Evolutionary conservation across 2,888 invertebrate species (phyloP), one percentile per base, ranked within the genome.

Genomic region (Andrena flavipes): DNA sequence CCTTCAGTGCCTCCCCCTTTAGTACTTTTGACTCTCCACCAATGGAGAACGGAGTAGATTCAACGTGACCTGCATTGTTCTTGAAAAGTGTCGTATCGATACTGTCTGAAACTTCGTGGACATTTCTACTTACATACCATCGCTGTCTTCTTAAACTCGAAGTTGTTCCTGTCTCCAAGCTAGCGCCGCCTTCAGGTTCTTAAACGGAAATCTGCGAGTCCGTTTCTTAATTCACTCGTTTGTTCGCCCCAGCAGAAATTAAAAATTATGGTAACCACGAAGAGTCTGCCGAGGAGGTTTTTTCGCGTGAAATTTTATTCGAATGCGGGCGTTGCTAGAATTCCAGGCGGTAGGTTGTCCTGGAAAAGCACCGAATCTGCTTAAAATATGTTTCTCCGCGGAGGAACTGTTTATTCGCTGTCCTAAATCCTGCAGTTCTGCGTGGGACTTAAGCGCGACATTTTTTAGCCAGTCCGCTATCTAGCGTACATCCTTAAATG

Each of bases 361-460:
- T n/a, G 63, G n/a, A 20, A 20, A 42, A 59, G 30, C 30, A 13
- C 16, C 62, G 56, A 71, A 71, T 64, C 72, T 71, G 56, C 56
- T 76, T 76, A 56, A 76, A 76, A 71, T 64, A 33, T 63, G 72
- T 64, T 49, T 26, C 29, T 23, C 5, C 7, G 16, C 2, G 59
- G 42, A 76, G 26, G 29, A 71, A 64, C 48, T 76, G 76, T 76
- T 76, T 71, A 76, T 71, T 64, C 76, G 35, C 23, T 49, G 20
- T 29, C 29, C 51, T 76, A 70, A 70, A 76, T 62, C 35, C 72
- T 23, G 63, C 56, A 71, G 33, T 76, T 71, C 64, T 33, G 33
- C 72, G 26, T 6, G 8, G 42, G 30, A 48, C 42, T 76, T 49
- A 68, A 75, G 16, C n/a, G 23, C 16, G 23, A 59, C 30, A 23